phyloP scores from a whole-genome alignment of 2,113 vertebrate genomes.

The Myotis brandtii region DNA sequence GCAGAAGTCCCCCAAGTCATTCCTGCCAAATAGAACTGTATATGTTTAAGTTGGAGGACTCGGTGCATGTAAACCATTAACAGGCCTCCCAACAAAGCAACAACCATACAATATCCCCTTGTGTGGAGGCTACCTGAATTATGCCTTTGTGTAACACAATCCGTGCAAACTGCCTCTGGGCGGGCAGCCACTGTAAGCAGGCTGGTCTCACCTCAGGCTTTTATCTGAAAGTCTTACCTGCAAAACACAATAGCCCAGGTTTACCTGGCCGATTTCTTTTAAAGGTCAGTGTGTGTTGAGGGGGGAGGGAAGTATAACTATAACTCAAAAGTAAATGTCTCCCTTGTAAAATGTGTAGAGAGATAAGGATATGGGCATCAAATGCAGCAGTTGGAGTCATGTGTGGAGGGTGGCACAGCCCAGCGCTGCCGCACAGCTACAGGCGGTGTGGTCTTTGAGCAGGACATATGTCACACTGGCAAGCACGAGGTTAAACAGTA shows the following conservation, averaged over 20 bases:
- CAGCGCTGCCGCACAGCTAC: not conserved
- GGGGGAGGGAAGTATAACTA: not conserved
- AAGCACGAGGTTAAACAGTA: not conserved
- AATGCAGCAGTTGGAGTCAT: not conserved
- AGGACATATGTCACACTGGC: not conserved
- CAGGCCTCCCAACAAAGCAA: constrained; percentile 74
- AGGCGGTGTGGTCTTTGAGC: not conserved
- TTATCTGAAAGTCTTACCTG: constrained; percentile 81
- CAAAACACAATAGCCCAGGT: constrained; percentile 71
- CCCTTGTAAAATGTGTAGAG: not conserved
- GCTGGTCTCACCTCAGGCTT: constrained; percentile 73
- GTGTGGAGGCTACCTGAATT: constrained; percentile 81
- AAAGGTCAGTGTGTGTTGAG: not conserved
- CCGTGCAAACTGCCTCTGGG: constrained; percentile 83
- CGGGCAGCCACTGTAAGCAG: constrained; percentile 83
- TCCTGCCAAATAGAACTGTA: constrained; percentile 27
- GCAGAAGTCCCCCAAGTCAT: not conserved
- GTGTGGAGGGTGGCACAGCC: rapidly evolving
- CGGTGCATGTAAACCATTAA: constrained; percentile 75
- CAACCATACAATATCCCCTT: constrained; percentile 68
- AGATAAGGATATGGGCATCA: not conserved
- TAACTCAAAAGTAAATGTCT: not conserved
- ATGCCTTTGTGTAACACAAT: constrained; percentile 85
- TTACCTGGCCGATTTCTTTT: constrained; percentile 63
- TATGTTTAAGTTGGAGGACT: constrained; percentile 64